Evolutionary conservation across 2,888 invertebrate genomes (phyloP).

Genomic region (Tortrix viridana): DNA sequence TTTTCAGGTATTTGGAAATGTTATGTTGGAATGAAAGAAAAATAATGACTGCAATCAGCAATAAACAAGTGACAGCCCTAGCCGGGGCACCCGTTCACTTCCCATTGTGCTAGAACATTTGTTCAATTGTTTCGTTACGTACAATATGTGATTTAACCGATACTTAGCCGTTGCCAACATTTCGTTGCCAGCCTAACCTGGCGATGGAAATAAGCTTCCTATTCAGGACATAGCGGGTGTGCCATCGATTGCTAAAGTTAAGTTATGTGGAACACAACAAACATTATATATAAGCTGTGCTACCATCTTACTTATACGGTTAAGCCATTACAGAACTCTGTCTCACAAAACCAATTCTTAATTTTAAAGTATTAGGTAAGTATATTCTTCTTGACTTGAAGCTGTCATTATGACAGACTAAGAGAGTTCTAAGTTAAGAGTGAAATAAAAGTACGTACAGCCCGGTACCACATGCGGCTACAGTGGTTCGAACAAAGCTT

Average conservation of each 20-base stretch:
- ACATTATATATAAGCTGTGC: too few relatives aligned
- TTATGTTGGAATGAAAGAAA: neutral
- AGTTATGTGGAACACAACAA: neutral
- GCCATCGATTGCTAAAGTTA: neutral
- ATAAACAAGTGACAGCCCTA: conserved; percentile 32
- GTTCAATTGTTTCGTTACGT: conserved; percentile 44
- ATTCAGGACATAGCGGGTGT: conserved; percentile 8
- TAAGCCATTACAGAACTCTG: too few relatives aligned
- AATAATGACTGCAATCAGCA: neutral
- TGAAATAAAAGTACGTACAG: too few relatives aligned
- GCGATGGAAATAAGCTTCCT: conserved; percentile 33
- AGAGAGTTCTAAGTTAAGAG: too few relatives aligned
- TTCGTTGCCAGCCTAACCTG: conserved; percentile 14
- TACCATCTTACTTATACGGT: too few relatives aligned
- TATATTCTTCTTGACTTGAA: too few relatives aligned
- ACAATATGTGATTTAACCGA: conserved; percentile 44
- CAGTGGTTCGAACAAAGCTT: too few relatives aligned
- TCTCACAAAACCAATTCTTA: too few relatives aligned
- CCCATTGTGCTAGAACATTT: conserved; percentile 41
- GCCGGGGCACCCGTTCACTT: conserved; percentile 34
- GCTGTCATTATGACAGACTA: too few relatives aligned
- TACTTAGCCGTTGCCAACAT: conserved; percentile 32
- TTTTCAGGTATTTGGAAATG: neutral
- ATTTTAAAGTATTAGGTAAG: too few relatives aligned
- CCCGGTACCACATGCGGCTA: too few relatives aligned